Percentiles rank a stretch among this genome's conserved stretches.
These are phyloP conservation scores for Operophtera brumata DNA, from an alignment of 2,888 invertebrate species.

Conservation along the genomic window DNA sequence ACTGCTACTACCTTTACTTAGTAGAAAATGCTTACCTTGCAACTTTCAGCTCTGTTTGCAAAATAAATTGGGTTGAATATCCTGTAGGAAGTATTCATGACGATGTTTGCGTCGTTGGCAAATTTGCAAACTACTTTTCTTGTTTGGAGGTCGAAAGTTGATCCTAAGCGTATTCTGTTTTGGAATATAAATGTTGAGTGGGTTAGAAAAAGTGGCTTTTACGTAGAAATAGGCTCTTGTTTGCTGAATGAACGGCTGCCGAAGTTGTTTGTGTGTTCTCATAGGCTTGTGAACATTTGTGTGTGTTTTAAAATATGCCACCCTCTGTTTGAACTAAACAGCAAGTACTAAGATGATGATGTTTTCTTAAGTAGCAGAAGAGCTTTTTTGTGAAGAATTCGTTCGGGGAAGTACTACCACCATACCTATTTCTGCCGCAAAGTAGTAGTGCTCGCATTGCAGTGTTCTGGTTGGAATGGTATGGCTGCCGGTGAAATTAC, in stretches of 20 bases:
- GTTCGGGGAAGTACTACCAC: too few relatives aligned
- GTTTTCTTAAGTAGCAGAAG: too few relatives aligned
- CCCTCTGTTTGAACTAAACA: background rate
- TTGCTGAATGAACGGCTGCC: conserved; percentile 3
- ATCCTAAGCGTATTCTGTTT: conserved; percentile 37
- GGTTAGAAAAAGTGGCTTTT: conserved; percentile 12
- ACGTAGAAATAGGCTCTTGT: conserved; percentile 10
- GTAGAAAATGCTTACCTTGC: background rate
- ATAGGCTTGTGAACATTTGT: conserved; percentile 5
- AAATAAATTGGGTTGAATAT: conserved; percentile 3
- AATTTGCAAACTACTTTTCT: conserved; percentile 39
- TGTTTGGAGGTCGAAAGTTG: conserved; percentile 35
- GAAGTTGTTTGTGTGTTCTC: conserved; percentile 10
- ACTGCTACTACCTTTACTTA: conserved; percentile 17
- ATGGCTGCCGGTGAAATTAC: too few relatives aligned
- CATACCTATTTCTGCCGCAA: too few relatives aligned
- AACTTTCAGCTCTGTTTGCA: conserved; percentile 5
- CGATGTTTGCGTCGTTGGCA: conserved; percentile 31
- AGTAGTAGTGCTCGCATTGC: too few relatives aligned
- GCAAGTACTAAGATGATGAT: background rate
- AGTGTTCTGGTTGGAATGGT: too few relatives aligned
- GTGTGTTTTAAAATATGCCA: conserved; percentile 7
- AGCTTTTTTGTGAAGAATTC: too few relatives aligned
- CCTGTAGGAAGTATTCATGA: background rate
- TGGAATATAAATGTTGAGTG: conserved; percentile 36